Evolutionary conservation across 2,888 invertebrate species (phyloP).

Genomic region (Lasioglossum vierecki): DNA sequence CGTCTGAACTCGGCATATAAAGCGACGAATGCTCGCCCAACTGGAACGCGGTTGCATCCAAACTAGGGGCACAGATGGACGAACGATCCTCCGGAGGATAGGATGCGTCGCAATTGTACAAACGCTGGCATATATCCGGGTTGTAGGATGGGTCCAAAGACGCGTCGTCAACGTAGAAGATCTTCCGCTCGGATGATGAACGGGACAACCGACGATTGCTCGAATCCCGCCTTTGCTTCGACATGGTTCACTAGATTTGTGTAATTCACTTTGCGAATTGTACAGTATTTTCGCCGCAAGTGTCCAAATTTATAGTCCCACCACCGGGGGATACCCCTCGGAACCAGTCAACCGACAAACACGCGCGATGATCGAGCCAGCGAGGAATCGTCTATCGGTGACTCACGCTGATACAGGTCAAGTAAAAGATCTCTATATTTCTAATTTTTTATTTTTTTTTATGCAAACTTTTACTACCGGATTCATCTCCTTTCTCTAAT

Average conservation of each 20-base stretch:
- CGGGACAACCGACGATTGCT: conserved; percentile 60
- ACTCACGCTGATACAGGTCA: too few relatives aligned
- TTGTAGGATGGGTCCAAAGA: conserved; percentile 59
- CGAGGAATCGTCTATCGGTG: too few relatives aligned
- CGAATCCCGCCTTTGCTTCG: conserved; percentile 18
- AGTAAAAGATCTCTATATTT: too few relatives aligned
- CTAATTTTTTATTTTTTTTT: too few relatives aligned
- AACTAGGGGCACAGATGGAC: conserved; percentile 35
- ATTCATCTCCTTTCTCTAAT: too few relatives aligned
- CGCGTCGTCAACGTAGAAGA: conserved; percentile 77
- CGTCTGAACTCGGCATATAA: conserved; percentile 55
- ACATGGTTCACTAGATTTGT: conserved; percentile 3
- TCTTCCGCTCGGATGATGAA: conserved; percentile 74
- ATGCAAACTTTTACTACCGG: too few relatives aligned
- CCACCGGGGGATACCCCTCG: not conserved
- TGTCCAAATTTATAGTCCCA: not conserved
- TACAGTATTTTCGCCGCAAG: not conserved
- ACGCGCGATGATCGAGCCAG: too few relatives aligned
- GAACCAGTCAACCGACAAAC: not conserved
- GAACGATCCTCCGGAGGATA: conserved; percentile 54
- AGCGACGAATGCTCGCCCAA: conserved; percentile 59
- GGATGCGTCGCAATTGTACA: conserved; percentile 42
- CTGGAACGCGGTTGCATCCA: conserved; percentile 42
- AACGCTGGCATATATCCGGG: conserved; percentile 44
- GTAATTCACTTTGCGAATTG: not conserved